Evolutionary conservation across 2,888 invertebrate species (phyloP).

Genomic region (Boloria selene): DNA sequence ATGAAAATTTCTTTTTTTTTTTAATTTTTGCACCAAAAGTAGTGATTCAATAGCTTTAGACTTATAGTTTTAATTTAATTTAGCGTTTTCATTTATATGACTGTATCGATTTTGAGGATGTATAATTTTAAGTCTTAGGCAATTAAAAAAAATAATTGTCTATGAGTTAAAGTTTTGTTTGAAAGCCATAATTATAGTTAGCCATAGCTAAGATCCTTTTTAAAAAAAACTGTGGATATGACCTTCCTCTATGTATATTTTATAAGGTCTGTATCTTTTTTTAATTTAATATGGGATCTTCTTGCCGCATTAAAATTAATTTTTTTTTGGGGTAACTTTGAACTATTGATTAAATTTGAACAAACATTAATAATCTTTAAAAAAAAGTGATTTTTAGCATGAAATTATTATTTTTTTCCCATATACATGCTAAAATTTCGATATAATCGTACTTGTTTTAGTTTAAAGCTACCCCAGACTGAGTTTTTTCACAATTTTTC

Average conservation of each 20-base stretch:
- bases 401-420: slow-evolving; percentile 3
- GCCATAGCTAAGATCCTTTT: too few relatives aligned
- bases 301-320: too few relatives aligned
- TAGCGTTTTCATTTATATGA: slow-evolving; percentile 17
- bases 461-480: background rate
- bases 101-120: slow-evolving; percentile 4
- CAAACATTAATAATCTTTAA: background rate
- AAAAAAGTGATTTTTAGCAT: slow-evolving; percentile 1
- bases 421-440: slow-evolving; percentile 12
- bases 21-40: slow-evolving; percentile 11
- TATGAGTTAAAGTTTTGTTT: too few relatives aligned
- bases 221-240: too few relatives aligned
- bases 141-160: background rate
- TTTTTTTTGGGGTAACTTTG: slow-evolving; percentile 1
- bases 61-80: slow-evolving; percentile 21
- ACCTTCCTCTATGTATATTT: too few relatives aligned
- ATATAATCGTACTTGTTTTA: background rate
- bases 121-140: background rate
- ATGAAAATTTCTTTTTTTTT: slow-evolving; percentile 8
- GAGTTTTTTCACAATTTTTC: background rate
- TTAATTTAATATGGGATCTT: too few relatives aligned
- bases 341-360: background rate
- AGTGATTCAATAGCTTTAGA: slow-evolving; percentile 23
- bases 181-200: too few relatives aligned
- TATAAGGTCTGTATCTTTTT: too few relatives aligned